Evolutionary conservation across 2,888 invertebrate species (phyloP).

Genomic region (Hyposoter dolosus): DNA sequence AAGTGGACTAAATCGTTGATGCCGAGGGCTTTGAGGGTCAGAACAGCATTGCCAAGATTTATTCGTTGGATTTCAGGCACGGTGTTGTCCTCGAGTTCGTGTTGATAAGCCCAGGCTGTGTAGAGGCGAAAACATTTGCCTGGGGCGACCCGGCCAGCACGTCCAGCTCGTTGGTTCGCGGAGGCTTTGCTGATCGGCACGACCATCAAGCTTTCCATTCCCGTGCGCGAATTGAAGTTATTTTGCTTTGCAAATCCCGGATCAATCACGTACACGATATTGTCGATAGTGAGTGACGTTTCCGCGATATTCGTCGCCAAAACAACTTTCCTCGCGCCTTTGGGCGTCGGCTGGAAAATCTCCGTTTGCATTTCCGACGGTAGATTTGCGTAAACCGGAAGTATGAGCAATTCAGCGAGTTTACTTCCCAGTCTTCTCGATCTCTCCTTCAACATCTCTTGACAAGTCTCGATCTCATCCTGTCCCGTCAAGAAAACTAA

Average conservation of each 20-base stretch:
- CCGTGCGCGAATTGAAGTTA: conserved; percentile 98
- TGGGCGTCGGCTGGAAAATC: conserved; percentile 99
- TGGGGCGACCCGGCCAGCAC: conserved; percentile 97
- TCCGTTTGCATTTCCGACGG: conserved; percentile 99
- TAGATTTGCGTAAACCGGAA: conserved; percentile 99
- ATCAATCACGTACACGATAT: conserved; percentile 99
- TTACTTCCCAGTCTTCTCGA: conserved; percentile 96
- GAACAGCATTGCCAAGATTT: conserved; percentile 97
- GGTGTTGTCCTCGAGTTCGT: conserved; percentile 99
- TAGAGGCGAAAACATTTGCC: conserved; percentile 99
- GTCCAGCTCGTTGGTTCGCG: conserved; percentile 97
- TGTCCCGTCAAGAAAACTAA: conserved; percentile 97
- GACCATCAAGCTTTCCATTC: conserved; percentile 99
- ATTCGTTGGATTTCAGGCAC: conserved; percentile 99
- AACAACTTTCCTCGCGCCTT: conserved; percentile 97
- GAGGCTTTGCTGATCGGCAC: conserved; percentile 99
- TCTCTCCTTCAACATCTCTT: conserved; percentile 95
- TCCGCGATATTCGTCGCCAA: conserved; percentile 99
- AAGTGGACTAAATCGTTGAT: conserved; percentile 99
- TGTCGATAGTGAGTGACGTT: conserved; percentile 99
- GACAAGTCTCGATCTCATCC: conserved; percentile 96
- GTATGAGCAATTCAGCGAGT: conserved; percentile 95
- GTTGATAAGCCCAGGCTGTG: conserved; percentile 99
- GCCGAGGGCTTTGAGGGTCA: conserved; percentile 97
- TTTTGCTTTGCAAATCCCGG: conserved; percentile 99